These are phyloP conservation scores for Paracanthobrama guichenoti DNA, from an alignment of 2,113 vertebrate genomes.

Conservation along the genomic window DNA sequence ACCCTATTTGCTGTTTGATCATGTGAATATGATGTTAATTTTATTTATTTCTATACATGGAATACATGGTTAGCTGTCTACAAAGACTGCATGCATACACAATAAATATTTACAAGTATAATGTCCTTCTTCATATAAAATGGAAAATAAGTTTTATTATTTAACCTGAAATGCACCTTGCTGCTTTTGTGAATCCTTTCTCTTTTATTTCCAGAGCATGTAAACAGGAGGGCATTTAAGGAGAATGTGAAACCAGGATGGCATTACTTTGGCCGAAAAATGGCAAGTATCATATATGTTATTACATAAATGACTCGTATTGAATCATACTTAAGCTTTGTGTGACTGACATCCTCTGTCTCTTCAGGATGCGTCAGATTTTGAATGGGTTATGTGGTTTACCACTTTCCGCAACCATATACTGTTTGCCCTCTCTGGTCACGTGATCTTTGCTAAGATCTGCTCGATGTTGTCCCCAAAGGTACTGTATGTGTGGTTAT, in stretches of 20 bases:
- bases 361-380: constrained; percentile 88
- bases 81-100: not conserved
- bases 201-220: constrained; percentile 76
- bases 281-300: constrained; percentile 75
- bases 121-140: not conserved
- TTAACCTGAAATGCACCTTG: not conserved
- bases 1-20: not conserved
- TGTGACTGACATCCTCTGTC: constrained; percentile 17
- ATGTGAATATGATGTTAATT: not conserved
- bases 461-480: constrained; percentile 86
- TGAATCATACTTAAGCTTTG: not conserved
- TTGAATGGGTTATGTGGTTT: constrained; percentile 99
- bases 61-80: not conserved
- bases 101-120: not conserved
- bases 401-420: constrained; percentile 92
- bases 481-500: constrained; percentile 75
- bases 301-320: not conserved
- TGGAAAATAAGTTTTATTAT: not conserved
- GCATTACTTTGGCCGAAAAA: constrained; percentile 96
- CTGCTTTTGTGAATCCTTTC: constrained; percentile 5
- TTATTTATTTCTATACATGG: not conserved
- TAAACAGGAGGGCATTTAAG: constrained; percentile 85
- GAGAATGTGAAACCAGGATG: constrained; percentile 88
- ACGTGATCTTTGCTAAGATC: constrained; percentile 93
- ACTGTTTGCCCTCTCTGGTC: constrained; percentile 88